A percentile compares a stretch with the other conserved stretches of the same genome.
Evolutionary conservation across 2,888 invertebrate genomes (phyloP).

Genomic region (Lobophora halterata): DNA sequence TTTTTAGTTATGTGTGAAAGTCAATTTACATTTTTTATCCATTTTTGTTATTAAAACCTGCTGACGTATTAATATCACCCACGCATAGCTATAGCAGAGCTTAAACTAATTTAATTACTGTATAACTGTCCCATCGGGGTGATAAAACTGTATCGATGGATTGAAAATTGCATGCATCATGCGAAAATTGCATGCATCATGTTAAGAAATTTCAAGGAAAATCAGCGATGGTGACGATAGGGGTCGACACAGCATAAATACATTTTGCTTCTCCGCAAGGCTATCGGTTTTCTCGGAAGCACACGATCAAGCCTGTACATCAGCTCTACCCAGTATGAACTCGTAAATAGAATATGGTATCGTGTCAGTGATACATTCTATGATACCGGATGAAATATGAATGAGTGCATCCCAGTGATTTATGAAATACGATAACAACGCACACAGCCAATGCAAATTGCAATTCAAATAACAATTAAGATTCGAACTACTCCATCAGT

Average conservation of each 20-base stretch:
- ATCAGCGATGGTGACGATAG: constrained; percentile 10
- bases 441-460: constrained; percentile 44
- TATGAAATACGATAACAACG: constrained; percentile 64
- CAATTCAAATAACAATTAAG: constrained; percentile 48
- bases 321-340: constrained; percentile 53
- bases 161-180: no score
- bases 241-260: constrained; percentile 11
- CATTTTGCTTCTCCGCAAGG: constrained; percentile 9
- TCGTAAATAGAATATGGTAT: constrained; percentile 68
- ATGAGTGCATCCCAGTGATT: constrained; percentile 56
- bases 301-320: constrained; percentile 32
- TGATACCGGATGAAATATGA: constrained; percentile 72
- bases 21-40: no score
- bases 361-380: constrained; percentile 62
- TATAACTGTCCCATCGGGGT: no score
- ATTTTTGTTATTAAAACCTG: no score
- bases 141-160: no score
- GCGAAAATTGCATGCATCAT: constrained; percentile 1
- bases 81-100: no score
- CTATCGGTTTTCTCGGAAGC: constrained; percentile 23
- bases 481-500: constrained; percentile 38
- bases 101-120: no score
- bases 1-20: no score
- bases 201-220: constrained; percentile 4
- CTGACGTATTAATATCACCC: no score